These are phyloP conservation scores for Engraulis encrasicolus DNA, from an alignment of 2,113 vertebrate genomes.

Conservation along the genomic window DNA sequence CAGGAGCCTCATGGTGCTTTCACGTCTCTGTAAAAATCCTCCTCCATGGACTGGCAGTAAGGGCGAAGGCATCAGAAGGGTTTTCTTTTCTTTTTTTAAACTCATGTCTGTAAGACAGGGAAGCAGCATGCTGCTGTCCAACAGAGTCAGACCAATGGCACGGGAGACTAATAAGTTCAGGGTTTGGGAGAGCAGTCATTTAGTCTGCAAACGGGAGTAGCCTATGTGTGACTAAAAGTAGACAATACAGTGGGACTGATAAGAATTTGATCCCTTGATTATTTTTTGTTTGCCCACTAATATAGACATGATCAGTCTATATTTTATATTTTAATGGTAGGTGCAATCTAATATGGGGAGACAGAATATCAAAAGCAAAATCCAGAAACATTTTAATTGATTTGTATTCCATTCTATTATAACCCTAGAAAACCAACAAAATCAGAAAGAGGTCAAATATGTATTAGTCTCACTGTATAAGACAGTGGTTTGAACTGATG, in stretches of 20 bases:
- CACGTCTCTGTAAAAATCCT: background rate
- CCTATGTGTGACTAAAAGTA: background rate
- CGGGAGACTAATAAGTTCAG: background rate
- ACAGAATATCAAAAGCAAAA: too few species aligned
- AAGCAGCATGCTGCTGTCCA: background rate
- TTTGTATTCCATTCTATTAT: too few species aligned
- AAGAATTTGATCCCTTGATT: too few species aligned
- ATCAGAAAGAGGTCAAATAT: too few species aligned
- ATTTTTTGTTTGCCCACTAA: too few species aligned
- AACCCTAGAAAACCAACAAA: too few species aligned
- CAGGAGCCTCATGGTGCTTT: background rate
- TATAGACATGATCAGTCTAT: too few species aligned
- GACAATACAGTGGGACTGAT: too few species aligned
- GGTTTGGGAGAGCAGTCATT: background rate
- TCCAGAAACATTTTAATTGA: too few species aligned
- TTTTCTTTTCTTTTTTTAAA: background rate
- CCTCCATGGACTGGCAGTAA: background rate
- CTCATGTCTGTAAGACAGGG: background rate
- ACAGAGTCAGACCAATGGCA: background rate
- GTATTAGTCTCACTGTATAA: too few species aligned
- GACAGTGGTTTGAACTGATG: background rate
- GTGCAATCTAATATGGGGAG: too few species aligned
- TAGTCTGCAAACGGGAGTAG: background rate
- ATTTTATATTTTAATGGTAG: too few species aligned
- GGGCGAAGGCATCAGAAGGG: background rate